Evolutionary conservation across 2,888 invertebrate species (phyloP).

Genomic region (Caradrina clavipalpis): DNA sequence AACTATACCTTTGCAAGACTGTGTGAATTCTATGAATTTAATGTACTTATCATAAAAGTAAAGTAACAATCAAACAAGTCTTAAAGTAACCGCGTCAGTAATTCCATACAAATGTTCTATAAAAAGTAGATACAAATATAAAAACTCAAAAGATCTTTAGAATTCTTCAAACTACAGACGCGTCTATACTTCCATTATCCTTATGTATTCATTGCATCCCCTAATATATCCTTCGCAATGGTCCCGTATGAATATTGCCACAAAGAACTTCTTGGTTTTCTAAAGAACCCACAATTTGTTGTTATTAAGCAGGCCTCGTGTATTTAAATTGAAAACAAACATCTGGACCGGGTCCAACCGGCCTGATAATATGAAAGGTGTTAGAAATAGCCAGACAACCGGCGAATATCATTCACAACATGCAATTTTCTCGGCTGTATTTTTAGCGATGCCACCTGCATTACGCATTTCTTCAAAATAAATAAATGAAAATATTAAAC

Average conservation of each 20-base stretch:
- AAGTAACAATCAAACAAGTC: slow-evolving; percentile 5
- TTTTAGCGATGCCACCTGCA: slow-evolving; percentile 43
- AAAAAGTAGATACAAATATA: not conserved
- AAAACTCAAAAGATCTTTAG: slow-evolving; percentile 26
- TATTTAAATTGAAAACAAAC: slow-evolving; percentile 59
- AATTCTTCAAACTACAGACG: not conserved
- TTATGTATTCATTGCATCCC: slow-evolving; percentile 5
- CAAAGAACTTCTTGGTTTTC: slow-evolving; percentile 15
- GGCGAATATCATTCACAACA: slow-evolving; percentile 50
- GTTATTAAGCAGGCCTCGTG: slow-evolving; percentile 26
- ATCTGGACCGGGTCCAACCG: slow-evolving; percentile 57
- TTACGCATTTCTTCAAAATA: slow-evolving; percentile 40
- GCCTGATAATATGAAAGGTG: slow-evolving; percentile 58
- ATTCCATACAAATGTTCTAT: not conserved
- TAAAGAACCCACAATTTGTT: slow-evolving; percentile 20
- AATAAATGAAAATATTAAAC: slow-evolving; percentile 4
- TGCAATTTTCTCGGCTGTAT: slow-evolving; percentile 53
- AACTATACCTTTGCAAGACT: not conserved
- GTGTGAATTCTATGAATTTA: not conserved
- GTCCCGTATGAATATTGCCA: slow-evolving; percentile 11
- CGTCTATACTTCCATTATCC: not conserved
- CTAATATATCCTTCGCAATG: not conserved
- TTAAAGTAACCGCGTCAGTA: not conserved
- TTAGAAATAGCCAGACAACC: slow-evolving; percentile 54
- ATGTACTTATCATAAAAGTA: too few relatives aligned